Base-by-base conservation (phyloP, 1,140 invertebrate genomes). In the Oncopodura yosiiana region DNA sequence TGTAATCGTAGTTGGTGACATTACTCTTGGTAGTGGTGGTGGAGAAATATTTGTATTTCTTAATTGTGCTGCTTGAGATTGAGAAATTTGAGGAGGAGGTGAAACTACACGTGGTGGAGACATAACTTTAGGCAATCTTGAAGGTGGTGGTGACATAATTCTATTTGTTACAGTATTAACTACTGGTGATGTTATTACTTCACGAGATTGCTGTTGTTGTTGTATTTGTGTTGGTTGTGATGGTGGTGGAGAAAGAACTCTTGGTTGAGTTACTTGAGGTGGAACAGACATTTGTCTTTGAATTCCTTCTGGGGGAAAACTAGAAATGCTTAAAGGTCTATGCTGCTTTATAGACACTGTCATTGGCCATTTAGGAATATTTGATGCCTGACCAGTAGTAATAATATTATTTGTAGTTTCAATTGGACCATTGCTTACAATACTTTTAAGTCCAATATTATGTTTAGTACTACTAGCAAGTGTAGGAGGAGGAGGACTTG, bases 241-340 rank as follows among this genome's bases (percentile, higher is more conserved):
- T 41, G 49, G 38, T 29, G 49, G 26, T 11, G 49, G 36, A 19
- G 38, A 30, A 1, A 16, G 8, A 11, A 26, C 26, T n/a, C 46
- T n/a, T n/a, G n/a, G n/a, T n/a, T n/a, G n/a, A n/a, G n/a, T n/a
- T n/a, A n/a, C n/a, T n/a, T n/a, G n/a, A n/a, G n/a, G 32, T 39
- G 38, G 27, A 51, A 29, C 27, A 4, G 26, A 23, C 16, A 27
- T 56, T 11, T 16, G 5, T 26, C 24, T 44, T 29, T 32, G 37
- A 41, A 5, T 26, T 23, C 11, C 38, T n/a, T 29, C 37, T 46
- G 38, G 29, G 6, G 46, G 46, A 23, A 60, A 60, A 26, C 46
- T 60, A 6, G 51, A 51, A n/a, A 60, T 53, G 36, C 50, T 60
- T 16, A 60, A 16, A 14, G 57, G 57, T 18, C 57, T 34, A 42